phyloP scores from a whole-genome alignment of 2,888 invertebrate genomes.

The Nomada ruficornis region DNA sequence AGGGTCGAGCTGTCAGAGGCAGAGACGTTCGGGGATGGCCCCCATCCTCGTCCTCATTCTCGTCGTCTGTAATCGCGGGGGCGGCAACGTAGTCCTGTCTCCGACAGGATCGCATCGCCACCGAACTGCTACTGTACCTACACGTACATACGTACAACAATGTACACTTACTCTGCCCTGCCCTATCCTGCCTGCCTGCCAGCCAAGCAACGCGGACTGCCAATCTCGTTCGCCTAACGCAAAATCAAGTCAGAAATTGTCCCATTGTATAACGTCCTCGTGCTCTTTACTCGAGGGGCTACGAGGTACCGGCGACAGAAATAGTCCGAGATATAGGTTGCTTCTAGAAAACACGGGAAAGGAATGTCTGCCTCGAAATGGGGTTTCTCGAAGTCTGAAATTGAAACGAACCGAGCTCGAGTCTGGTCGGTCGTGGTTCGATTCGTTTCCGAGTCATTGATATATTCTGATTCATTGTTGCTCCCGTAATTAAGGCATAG shows the following conservation, averaged over 20 bases:
- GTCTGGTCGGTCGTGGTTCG: background rate
- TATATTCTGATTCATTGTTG: background rate
- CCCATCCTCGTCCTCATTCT: conserved; percentile 79
- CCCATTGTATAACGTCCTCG: conserved; percentile 68
- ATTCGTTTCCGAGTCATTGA: background rate
- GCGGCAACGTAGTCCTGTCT: conserved; percentile 84
- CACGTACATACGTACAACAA: conserved; percentile 69
- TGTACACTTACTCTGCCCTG: conserved; percentile 59
- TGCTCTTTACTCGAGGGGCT: conserved; percentile 38
- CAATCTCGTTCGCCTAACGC: conserved; percentile 76
- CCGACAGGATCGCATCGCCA: conserved; percentile 83
- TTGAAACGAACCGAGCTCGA: background rate
- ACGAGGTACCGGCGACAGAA: conserved; percentile 32
- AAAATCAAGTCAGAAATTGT: conserved; percentile 79
- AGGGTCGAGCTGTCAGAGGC: conserved; percentile 82
- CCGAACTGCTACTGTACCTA: conserved; percentile 78
- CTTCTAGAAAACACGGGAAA: background rate
- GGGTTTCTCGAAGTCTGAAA: background rate
- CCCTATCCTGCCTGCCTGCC: conserved; percentile 63
- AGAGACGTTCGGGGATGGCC: conserved; percentile 82
- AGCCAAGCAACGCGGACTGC: conserved; percentile 71
- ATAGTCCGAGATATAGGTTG: background rate
- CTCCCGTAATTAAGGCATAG: background rate
- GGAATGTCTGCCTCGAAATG: background rate
- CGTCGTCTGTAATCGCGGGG: conserved; percentile 83